Conservation (phyloP, 2,888 invertebrate genomes). For the Lithophane socia region DNA sequence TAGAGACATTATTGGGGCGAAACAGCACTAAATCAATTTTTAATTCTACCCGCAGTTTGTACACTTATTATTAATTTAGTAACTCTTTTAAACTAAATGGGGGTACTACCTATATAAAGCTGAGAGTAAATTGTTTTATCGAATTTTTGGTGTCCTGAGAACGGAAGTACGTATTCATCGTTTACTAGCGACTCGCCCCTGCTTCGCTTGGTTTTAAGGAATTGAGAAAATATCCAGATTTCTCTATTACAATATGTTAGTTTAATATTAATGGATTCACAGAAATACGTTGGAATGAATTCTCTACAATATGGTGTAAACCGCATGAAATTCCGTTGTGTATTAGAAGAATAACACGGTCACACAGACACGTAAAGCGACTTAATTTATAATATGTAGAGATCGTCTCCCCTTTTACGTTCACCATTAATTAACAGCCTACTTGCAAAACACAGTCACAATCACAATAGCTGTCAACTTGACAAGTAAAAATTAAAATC, state of each 20-base stretch:
- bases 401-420: not conserved
- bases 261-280: not conserved
- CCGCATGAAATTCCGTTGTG: not conserved
- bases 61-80: slow-evolving; percentile 63
- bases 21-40: slow-evolving; percentile 81
- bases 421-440: slow-evolving; percentile 2
- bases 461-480: not conserved
- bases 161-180: not conserved
- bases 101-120: slow-evolving; percentile 12
- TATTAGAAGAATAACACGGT: not conserved
- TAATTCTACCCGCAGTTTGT: slow-evolving; percentile 70
- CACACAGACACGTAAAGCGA: not conserved
- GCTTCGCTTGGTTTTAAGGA: not conserved
- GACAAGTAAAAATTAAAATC: not conserved
- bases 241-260: not conserved
- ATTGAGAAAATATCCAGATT: not conserved
- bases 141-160: not conserved
- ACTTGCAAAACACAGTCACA: not conserved
- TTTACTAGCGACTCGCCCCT: not conserved
- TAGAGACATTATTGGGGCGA: slow-evolving; percentile 77
- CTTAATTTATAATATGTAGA: not conserved
- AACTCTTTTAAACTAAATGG: slow-evolving; percentile 63
- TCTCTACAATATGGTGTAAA: not conserved
- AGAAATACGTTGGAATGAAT: not conserved
- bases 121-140: slow-evolving; percentile 5